Percentiles rank a stretch among this genome's conserved stretches.
phyloP scores from a whole-genome alignment of 1,140 invertebrate species.

The Meteorus sp. region DNA sequence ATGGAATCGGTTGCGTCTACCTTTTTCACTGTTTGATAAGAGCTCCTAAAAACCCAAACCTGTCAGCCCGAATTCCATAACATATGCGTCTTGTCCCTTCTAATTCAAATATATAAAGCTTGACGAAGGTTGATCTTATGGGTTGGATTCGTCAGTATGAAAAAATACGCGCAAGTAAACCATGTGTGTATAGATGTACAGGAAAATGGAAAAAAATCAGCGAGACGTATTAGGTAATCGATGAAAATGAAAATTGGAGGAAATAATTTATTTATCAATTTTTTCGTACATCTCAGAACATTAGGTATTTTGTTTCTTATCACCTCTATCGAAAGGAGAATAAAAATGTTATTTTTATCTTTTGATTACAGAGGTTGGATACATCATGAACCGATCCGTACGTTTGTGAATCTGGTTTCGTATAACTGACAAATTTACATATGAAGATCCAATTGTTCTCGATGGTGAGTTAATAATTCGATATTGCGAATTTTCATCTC shows the following conservation, averaged over 20 bases:
- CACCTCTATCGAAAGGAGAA: too few species aligned
- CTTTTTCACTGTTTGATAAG: conserved; percentile 6
- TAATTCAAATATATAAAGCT: conserved; percentile 8
- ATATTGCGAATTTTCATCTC: conserved; percentile 5
- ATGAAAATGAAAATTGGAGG: conserved; percentile 18
- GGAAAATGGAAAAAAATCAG: conserved; percentile 19
- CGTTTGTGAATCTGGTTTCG: background rate
- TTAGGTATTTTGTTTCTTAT: too few species aligned
- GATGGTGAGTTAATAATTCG: background rate
- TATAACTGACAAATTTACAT: background rate
- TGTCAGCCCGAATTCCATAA: too few species aligned
- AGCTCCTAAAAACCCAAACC: too few species aligned
- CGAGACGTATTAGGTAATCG: conserved; percentile 26
- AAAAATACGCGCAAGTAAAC: conserved; percentile 1
- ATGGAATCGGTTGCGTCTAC: too few species aligned
- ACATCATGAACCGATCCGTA: background rate
- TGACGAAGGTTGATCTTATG: conserved; percentile 18
- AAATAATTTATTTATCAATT: conserved; percentile 5
- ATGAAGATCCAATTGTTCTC: conserved; percentile 9
- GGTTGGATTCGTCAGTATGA: background rate
- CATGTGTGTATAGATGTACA: background rate
- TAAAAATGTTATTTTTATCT: background rate
- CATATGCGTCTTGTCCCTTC: background rate
- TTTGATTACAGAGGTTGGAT: background rate
- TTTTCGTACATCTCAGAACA: too few species aligned